Percentiles rank a stretch among this genome's conserved stretches.
phyloP scores from a whole-genome alignment of 2,888 invertebrate genomes.

The Conchocele bisecta region DNA sequence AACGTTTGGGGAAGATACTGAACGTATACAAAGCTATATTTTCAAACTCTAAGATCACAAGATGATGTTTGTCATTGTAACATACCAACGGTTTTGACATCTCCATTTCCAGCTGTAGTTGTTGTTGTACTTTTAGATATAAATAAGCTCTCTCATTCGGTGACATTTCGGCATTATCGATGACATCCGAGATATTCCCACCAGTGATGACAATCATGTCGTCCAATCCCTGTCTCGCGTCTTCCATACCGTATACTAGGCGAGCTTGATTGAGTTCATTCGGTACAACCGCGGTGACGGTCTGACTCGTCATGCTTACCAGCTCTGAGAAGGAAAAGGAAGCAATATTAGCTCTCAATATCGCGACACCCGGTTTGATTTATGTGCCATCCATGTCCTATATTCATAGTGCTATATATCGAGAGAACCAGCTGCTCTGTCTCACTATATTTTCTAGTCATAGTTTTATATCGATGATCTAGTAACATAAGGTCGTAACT shows the following conservation, averaged over 20 bases:
- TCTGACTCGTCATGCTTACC: conserved; percentile 8
- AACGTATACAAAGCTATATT: no score
- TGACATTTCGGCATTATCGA: neutral
- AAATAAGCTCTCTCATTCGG: conserved; percentile 16
- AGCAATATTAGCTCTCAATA: no score
- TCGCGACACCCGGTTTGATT: no score
- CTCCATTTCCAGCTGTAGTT: neutral
- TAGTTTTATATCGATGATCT: no score
- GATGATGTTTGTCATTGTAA: neutral
- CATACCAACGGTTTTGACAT: neutral
- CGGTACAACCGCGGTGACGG: conserved; percentile 10
- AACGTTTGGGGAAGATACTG: no score
- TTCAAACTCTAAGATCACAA: no score
- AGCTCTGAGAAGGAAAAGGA: conserved; percentile 1
- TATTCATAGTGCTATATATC: no score
- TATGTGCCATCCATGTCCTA: no score
- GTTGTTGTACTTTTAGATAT: conserved; percentile 12
- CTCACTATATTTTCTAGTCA: no score
- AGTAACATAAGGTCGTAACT: no score
- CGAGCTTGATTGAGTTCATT: conserved; percentile 10
- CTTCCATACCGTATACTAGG: conserved; percentile 2
- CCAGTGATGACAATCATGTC: conserved; percentile 14
- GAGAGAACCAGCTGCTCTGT: no score
- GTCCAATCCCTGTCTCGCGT: conserved; percentile 9
- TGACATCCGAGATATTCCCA: neutral